phyloP scores from a whole-genome alignment of 2,797 vertebrate species.

The Hydrophis major region DNA sequence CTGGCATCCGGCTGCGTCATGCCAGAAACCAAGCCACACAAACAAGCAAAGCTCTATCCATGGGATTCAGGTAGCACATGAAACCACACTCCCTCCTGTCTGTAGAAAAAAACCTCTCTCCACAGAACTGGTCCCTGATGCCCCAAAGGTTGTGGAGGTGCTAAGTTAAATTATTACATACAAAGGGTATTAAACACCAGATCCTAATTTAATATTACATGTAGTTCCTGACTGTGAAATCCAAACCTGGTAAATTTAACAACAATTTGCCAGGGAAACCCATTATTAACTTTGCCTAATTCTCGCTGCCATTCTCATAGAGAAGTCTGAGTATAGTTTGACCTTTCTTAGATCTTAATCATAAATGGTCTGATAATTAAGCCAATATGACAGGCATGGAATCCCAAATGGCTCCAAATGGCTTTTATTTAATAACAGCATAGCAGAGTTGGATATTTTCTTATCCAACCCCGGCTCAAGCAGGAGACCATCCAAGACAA shows the following conservation, averaged over 20 bases:
- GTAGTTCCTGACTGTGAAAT: neutral
- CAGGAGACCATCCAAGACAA: neutral
- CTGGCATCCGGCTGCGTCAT: accelerated
- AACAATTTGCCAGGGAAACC: neutral
- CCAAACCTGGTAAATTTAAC: neutral
- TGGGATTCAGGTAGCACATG: neutral
- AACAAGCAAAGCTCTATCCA: neutral
- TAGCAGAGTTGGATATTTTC: neutral
- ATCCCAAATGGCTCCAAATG: neutral
- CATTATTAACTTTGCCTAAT: neutral
- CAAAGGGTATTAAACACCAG: neutral
- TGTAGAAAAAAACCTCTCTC: too few species aligned
- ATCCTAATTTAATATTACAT: neutral
- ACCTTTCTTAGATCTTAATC: neutral
- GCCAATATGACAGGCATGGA: neutral
- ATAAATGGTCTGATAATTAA: neutral
- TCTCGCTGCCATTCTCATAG: neutral
- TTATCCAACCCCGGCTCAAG: neutral
- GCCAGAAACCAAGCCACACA: neutral
- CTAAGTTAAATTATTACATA: neutral
- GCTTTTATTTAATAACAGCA: neutral
- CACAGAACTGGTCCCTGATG: neutral
- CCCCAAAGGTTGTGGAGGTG: neutral
- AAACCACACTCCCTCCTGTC: neutral
- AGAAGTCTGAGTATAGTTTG: too few species aligned